These are phyloP conservation scores for Chaetoderma sp. DNA, from an alignment of 2,888 invertebrate genomes.

Conservation along the genomic window DNA sequence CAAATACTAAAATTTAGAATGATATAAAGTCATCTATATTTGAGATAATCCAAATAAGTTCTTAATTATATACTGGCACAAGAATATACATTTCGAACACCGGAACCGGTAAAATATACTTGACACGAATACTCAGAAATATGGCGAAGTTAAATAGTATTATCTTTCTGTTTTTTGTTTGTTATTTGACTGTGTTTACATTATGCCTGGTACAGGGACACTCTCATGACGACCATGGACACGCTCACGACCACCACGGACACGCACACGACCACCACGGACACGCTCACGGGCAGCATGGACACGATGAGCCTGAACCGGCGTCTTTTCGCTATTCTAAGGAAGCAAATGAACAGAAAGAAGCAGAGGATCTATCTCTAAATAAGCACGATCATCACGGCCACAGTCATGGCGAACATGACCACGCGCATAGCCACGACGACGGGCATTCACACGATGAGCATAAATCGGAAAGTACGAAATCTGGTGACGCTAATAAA, in stretches of 20 bases:
- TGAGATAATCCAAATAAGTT: no score
- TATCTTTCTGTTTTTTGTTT: no score
- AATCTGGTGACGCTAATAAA: slow-evolving; percentile 3
- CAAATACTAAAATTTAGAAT: no score
- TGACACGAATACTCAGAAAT: no score
- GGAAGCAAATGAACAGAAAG: slow-evolving; percentile 74
- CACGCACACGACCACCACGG: slow-evolving; percentile 36
- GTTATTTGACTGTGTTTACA: no score
- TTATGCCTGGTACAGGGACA: no score
- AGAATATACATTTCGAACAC: no score
- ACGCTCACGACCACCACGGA: slow-evolving; percentile 8
- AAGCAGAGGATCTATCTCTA: slow-evolving; percentile 24
- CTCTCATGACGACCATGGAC: slow-evolving; percentile 8
- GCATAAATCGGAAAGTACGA: slow-evolving; percentile 11
- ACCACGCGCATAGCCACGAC: slow-evolving; percentile 31
- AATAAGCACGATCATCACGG: slow-evolving; percentile 38
- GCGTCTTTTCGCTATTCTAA: slow-evolving; percentile 87
- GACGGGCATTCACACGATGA: slow-evolving; percentile 22
- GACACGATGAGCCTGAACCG: slow-evolving; percentile 71
- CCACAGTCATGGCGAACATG: slow-evolving; percentile 17
- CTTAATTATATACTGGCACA: no score
- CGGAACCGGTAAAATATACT: no score
- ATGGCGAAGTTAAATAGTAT: no score
- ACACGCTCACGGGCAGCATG: slow-evolving; percentile 43
- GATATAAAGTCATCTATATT: no score